Evolutionary conservation across 2,797 vertebrate genomes (phyloP), one percentile per base, ranked within the genome.

Genomic region (Danio choprae): DNA sequence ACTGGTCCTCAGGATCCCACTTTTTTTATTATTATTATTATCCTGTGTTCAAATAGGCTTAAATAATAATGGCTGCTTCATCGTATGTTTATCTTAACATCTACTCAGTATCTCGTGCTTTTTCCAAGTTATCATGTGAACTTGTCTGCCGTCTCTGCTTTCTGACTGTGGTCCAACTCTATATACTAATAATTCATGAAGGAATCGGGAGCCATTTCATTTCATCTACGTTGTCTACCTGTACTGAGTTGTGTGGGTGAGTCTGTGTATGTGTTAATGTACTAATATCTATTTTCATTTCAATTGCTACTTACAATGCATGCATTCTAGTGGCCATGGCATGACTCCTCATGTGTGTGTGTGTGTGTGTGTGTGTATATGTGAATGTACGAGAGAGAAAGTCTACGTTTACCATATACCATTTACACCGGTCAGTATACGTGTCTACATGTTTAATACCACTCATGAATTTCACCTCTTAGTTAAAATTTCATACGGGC

Each of bases 1-100:
- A 87, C 78, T 82, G 79, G 85, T 88, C 87, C 88, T 79, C 50
- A 88, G 86, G 87, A 87, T 87, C 83, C 83, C 81, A 76, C 82
- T 81, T 85, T 74, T 81, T 71, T 76, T 85, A 29, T 82, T 87
- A 65, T 65, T 77, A 78, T 76, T 80, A 81, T 80, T 73, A 69
- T 76, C 65, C 64, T 81, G 74, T 80, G 11, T 77, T 77, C 74
- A 82, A 79, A 67, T 69, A 65, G 70, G 46, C 59, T 84, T 77
- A 43, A 58, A 79, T 84, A 80, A 22, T 74, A 73, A 60, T 65
- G 75, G 81, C 84, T 74, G 71, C 55, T 84, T 79, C 63, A 77
- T 41, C 43, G 50, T 80, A 60, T 83, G 65, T 77, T 22, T 77
- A 60, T 77, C 74, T 75, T 13, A 80, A 18, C 65, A 58, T 82